phyloP scores from a whole-genome alignment of 1,140 invertebrate genomes.

The Cherax quadricarinatus region DNA sequence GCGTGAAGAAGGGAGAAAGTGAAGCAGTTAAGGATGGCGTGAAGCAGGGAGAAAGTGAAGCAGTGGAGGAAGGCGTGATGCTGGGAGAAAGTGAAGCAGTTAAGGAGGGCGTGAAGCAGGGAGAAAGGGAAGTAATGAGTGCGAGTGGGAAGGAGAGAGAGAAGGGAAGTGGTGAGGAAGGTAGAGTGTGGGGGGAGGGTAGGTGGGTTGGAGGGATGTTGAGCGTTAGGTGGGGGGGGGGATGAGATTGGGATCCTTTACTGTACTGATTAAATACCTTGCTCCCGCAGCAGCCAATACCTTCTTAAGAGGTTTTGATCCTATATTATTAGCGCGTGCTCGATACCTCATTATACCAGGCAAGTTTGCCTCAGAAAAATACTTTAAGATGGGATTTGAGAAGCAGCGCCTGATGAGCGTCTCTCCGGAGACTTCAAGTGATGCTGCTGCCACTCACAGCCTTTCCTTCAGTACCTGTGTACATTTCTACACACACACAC shows the following conservation, averaged over 20 bases:
- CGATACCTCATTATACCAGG: conserved; percentile 67
- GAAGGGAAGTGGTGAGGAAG: too few species aligned
- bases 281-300: conserved; percentile 58
- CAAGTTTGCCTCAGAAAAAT: conserved; percentile 67
- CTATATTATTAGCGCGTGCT: conserved; percentile 66
- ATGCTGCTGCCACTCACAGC: not conserved
- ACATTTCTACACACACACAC: not conserved
- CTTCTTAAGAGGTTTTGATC: conserved; percentile 68
- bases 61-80: too few species aligned
- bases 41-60: too few species aligned
- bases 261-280: conserved; percentile 69
- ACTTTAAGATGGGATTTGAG: conserved; percentile 63
- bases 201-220: not conserved
- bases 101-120: too few species aligned
- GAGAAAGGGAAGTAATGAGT: too few species aligned
- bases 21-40: too few species aligned
- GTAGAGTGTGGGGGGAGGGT: not conserved
- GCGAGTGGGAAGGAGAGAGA: too few species aligned
- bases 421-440: not conserved
- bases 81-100: too few species aligned
- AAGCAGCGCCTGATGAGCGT: conserved; percentile 19
- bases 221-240: not conserved
- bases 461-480: not conserved
- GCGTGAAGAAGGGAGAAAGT: too few species aligned
- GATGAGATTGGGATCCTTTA: conserved; percentile 42